Conservation (phyloP, 2,888 invertebrate genomes). For the Macrostomum cliftonense region DNA sequence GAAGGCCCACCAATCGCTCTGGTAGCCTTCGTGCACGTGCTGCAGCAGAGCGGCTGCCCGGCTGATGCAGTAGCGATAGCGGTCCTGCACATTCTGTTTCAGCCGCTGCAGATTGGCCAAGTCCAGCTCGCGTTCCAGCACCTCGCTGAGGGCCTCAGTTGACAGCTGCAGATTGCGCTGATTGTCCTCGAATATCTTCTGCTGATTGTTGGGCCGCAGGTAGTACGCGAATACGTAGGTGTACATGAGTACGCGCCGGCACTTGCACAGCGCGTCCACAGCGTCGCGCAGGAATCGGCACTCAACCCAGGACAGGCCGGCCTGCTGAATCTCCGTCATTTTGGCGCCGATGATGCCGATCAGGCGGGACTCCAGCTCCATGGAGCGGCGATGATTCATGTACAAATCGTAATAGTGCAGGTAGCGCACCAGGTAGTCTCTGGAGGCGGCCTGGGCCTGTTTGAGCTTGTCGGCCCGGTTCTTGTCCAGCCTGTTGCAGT, state of each 20-base stretch:
- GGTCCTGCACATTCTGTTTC: slow-evolving; percentile 95
- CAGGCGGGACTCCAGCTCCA: slow-evolving; percentile 88
- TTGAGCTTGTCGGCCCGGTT: slow-evolving; percentile 80
- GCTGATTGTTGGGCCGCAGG: slow-evolving; percentile 88
- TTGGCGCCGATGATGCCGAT: slow-evolving; percentile 85
- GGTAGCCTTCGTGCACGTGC: slow-evolving; percentile 95
- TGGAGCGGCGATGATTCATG: slow-evolving; percentile 96
- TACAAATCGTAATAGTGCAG: slow-evolving; percentile 95
- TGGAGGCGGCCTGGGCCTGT: slow-evolving; percentile 77
- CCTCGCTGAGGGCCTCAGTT: slow-evolving; percentile 87
- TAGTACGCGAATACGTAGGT: slow-evolving; percentile 99
- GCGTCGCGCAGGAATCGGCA: slow-evolving; percentile 95
- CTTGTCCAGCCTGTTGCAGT: slow-evolving; percentile 59
- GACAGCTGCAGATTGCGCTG: slow-evolving; percentile 92
- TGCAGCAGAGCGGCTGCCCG: slow-evolving; percentile 80
- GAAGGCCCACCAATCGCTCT: slow-evolving; percentile 78
- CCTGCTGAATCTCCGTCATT: slow-evolving; percentile 99
- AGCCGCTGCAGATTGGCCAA: slow-evolving; percentile 85
- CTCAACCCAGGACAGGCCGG: slow-evolving; percentile 99
- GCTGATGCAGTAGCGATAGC: slow-evolving; percentile 94
- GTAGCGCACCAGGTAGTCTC: slow-evolving; percentile 82
- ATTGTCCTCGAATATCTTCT: slow-evolving; percentile 93
- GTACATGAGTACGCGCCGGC: slow-evolving; percentile 92
- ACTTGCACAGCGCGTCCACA: slow-evolving; percentile 57
- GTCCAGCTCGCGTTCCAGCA: slow-evolving; percentile 89